Evolutionary conservation across 2,113 vertebrate species (phyloP).

Genomic region (Lucifuga dentata): DNA sequence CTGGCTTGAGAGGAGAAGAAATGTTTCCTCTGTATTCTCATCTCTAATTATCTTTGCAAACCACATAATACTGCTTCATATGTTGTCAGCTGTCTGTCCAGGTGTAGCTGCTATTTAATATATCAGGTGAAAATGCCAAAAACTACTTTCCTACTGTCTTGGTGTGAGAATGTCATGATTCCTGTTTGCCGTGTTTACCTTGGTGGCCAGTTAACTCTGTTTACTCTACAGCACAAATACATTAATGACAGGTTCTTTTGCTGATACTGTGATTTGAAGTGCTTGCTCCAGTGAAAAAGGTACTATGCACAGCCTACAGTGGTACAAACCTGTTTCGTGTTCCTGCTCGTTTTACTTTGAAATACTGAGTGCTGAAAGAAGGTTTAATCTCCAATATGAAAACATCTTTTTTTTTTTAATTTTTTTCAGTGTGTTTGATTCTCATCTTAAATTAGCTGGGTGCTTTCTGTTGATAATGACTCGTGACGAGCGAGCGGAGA

Average conservation of each 20-base stretch:
- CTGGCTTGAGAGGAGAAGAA: neutral
- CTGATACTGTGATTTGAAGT: neutral
- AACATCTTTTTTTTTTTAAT: too few species aligned
- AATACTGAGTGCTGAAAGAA: slow-evolving; percentile 13
- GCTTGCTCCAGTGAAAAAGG: neutral
- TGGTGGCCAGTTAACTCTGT: slow-evolving; percentile 32
- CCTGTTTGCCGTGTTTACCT: slow-evolving; percentile 37
- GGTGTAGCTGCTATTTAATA: neutral
- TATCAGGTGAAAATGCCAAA: slow-evolving; percentile 16
- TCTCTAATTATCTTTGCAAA: neutral
- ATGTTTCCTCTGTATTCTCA: neutral
- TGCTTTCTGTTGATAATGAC: slow-evolving; percentile 50
- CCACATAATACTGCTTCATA: neutral
- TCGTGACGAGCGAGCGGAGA: slow-evolving; percentile 5
- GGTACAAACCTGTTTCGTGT: neutral
- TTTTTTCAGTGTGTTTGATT: slow-evolving; percentile 38
- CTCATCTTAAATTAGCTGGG: neutral
- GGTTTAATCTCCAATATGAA: slow-evolving; percentile 11
- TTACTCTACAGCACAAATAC: slow-evolving; percentile 1
- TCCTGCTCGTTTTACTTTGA: slow-evolving; percentile 19
- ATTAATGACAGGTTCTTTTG: neutral
- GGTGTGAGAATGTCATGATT: neutral
- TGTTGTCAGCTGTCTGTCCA: too few species aligned
- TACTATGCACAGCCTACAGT: neutral
- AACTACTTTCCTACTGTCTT: neutral